These are phyloP conservation scores for Periophthalmus magnuspinnatus DNA, from an alignment of 2,797 vertebrate species.

Conservation along the genomic window DNA sequence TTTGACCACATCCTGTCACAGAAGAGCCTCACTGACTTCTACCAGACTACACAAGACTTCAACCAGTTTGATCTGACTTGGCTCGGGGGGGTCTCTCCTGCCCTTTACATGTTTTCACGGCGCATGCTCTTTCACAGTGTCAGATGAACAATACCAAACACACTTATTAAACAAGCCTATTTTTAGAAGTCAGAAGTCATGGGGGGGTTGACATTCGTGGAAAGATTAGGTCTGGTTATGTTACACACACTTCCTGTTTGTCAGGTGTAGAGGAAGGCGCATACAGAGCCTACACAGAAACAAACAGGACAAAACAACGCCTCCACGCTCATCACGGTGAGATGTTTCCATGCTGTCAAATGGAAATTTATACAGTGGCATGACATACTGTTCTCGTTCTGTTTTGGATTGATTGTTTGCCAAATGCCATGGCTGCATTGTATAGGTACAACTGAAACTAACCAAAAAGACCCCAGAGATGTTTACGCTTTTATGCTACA, in stretches of 20 bases:
- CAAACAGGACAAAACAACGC: conserved; percentile 43
- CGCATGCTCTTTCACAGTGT: conserved; percentile 3
- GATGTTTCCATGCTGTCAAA: conserved; percentile 3
- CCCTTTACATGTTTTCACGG: conserved; percentile 21
- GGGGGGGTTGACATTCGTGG: conserved; percentile 39
- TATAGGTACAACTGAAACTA: too few species aligned
- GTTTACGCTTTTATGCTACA: too few species aligned
- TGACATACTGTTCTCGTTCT: conserved; percentile 13
- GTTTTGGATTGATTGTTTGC: not conserved
- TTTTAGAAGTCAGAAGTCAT: conserved; percentile 46
- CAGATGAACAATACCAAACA: conserved; percentile 6
- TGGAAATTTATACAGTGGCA: not conserved
- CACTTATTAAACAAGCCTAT: conserved; percentile 31
- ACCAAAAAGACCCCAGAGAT: too few species aligned
- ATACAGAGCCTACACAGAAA: conserved; percentile 48
- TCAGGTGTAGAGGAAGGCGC: conserved; percentile 52
- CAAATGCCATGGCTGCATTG: not conserved
- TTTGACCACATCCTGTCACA: not conserved
- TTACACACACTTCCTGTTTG: conserved; percentile 49
- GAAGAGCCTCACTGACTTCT: too few species aligned
- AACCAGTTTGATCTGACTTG: not conserved
- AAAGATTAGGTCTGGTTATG: conserved; percentile 51
- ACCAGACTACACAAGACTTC: not conserved
- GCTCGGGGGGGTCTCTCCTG: conserved; percentile 2
- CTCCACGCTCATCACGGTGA: not conserved